Base-by-base conservation (phyloP, 2,888 invertebrate genomes). In the Caenorhabditis sulstoni region DNA sequence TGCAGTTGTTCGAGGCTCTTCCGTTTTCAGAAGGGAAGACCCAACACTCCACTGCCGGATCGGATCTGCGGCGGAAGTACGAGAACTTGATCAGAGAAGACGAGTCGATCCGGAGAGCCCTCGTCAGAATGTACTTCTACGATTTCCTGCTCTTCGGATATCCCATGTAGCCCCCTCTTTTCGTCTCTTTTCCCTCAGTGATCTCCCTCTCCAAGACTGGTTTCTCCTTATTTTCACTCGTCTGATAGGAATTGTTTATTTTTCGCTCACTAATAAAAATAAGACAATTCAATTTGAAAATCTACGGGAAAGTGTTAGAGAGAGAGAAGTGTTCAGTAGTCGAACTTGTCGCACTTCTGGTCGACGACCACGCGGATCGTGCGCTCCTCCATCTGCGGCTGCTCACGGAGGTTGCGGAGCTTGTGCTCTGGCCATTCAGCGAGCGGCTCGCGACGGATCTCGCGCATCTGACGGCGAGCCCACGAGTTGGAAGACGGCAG, bases 381-480 rank as follows among this genome's bases (percentile, higher is more conserved):
- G 39, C 67, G 67, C 49, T 75, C 75, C 55, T 66, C 75, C 75
- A 75, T 75, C 55, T 66, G 53, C 47, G 58, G 47, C 45, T 70
- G 57, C 29, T 77, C 77, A 39, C 70, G 70, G 29, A 65, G 44
- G 44, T 65, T 53, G 37, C 55, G 66, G 53, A 65, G 58, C 16
- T 65, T 52, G 23, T 67, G 44, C 52, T 71, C 67, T 35, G 74
- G 37, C 74, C 73, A 70, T 59, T 68, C 47, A 50, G 52, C 45
- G 61, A 73, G 44, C 65, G 62, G 67, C 65, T 81, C 67, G 53
- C 71, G 65, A 52, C 80, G 80, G 58, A 79, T 50, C 12, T 65
- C 58, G 47, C 82, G 82, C 67, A 81, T 71, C 50, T 78, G 76
- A 22, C 64, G 75, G 52, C 71, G 68, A 58, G 81, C 73, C 57